phyloP scores from a whole-genome alignment of 2,113 vertebrate genomes.

The Hippoglossus stenolepis region DNA sequence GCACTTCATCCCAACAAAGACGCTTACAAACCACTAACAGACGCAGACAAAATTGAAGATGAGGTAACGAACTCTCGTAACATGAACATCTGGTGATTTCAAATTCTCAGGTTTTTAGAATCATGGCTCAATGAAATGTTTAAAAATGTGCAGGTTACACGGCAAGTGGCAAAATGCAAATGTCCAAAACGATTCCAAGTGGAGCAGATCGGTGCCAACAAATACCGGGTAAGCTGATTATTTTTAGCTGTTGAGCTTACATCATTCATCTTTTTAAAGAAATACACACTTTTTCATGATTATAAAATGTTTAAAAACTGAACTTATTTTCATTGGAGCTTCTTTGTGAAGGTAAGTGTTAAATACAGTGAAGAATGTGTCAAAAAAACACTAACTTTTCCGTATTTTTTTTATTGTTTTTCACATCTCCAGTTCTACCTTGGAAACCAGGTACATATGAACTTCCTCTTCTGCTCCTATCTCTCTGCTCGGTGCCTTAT shows the following conservation, averaged over 20 bases:
- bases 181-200: conserved; percentile 99
- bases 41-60: conserved; percentile 99
- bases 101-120: background rate
- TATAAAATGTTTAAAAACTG: background rate
- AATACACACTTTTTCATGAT: background rate
- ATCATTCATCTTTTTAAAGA: background rate
- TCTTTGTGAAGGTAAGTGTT: conserved; percentile 31
- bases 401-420: conserved; percentile 87
- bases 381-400: conserved; percentile 67
- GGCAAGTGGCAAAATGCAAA: conserved; percentile 98
- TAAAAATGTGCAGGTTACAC: conserved; percentile 88
- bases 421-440: conserved; percentile 98
- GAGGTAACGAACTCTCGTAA: conserved; percentile 83
- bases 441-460: conserved; percentile 98
- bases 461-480: conserved; percentile 32
- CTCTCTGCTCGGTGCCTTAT: conserved; percentile 55
- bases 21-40: conserved; percentile 96
- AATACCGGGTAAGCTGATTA: conserved; percentile 91
- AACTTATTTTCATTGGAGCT: background rate
- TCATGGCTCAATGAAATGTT: conserved; percentile 5
- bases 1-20: conserved; percentile 99
- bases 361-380: conserved; percentile 14
- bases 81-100: background rate
- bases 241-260: background rate
- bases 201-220: conserved; percentile 99